These are phyloP conservation scores for Caenorhabditis brenneri DNA, from an alignment of 1,140 invertebrate genomes.

Conservation along the genomic window DNA sequence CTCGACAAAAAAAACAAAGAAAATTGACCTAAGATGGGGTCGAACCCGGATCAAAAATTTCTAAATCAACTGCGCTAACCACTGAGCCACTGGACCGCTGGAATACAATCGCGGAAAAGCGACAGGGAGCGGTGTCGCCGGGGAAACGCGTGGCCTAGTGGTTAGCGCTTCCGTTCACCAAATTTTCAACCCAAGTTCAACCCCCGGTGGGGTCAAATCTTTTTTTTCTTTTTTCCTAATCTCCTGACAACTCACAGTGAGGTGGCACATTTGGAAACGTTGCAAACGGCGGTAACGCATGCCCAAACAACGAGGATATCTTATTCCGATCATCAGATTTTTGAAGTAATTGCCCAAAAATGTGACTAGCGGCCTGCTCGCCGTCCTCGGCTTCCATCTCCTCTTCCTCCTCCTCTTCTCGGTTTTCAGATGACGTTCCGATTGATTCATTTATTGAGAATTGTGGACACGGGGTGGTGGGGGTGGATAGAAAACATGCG, in stretches of 20 bases:
- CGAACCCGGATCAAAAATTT: too few species aligned
- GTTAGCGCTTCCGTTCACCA: too few species aligned
- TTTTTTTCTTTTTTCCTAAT: not conserved
- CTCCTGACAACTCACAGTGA: slow-evolving; percentile 31
- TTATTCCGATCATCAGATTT: not conserved
- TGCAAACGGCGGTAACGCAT: slow-evolving; percentile 26
- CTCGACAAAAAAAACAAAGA: too few species aligned
- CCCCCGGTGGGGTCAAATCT: not conserved
- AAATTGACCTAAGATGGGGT: too few species aligned
- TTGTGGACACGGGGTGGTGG: not conserved
- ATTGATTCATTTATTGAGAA: slow-evolving; percentile 32
- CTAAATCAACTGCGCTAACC: too few species aligned
- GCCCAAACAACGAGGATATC: not conserved
- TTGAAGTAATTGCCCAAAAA: not conserved
- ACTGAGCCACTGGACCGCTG: too few species aligned
- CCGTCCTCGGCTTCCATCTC: not conserved
- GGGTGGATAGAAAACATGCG: not conserved
- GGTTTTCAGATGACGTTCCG: slow-evolving; percentile 10
- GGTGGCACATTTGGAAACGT: slow-evolving; percentile 12
- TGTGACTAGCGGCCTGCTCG: not conserved
- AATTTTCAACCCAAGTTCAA: too few species aligned
- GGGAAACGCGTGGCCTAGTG: too few species aligned
- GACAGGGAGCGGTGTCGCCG: too few species aligned
- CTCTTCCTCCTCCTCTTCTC: slow-evolving; percentile 13
- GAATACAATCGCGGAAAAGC: too few species aligned